Percentiles rank a stretch among this genome's conserved stretches.
Conservation (phyloP, 2,113 vertebrate genomes). For the Thermophis baileyi region DNA sequence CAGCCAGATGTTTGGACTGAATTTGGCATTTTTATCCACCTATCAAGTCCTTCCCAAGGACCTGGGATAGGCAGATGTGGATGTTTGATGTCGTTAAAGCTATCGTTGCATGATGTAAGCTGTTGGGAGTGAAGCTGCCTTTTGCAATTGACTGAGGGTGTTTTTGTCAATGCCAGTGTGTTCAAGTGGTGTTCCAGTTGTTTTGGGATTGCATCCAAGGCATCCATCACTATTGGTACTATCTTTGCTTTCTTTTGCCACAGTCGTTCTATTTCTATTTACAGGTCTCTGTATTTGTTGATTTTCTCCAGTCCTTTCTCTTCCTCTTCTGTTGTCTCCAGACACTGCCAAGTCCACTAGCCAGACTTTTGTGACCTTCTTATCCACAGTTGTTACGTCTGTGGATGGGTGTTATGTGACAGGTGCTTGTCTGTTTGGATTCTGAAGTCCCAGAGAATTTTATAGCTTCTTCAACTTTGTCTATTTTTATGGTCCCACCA, state of each 20-base stretch:
- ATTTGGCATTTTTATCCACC: neutral
- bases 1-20: neutral
- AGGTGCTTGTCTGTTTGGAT: neutral
- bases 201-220: neutral
- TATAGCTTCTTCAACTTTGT: neutral
- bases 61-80: neutral
- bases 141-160: neutral
- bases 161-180: neutral
- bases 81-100: neutral
- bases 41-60: neutral
- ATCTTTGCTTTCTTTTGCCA: neutral
- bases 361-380: neutral
- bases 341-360: neutral
- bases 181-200: neutral
- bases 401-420: neutral
- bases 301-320: neutral
- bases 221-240: neutral
- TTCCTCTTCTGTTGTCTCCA: neutral
- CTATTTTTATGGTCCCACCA: neutral
- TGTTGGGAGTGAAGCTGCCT: neutral
- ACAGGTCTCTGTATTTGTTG: neutral
- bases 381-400: neutral
- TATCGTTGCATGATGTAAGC: neutral
- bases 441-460: neutral
- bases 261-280: too few species aligned